phyloP scores from a whole-genome alignment of 1,140 invertebrate species.

The Trissolcus basalis region DNA sequence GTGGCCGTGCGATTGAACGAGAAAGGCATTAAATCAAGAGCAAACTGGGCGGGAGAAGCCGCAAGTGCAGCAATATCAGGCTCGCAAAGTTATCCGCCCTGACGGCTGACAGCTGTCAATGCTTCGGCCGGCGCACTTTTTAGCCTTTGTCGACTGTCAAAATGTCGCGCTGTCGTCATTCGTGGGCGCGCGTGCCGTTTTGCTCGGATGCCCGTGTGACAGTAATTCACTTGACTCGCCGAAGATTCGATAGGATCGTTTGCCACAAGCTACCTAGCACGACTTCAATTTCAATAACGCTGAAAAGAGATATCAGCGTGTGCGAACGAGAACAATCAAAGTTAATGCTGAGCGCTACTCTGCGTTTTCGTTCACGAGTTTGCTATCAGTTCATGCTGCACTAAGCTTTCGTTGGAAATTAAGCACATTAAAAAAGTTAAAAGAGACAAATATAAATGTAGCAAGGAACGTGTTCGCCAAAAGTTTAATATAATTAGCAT shows the following conservation, averaged over 20 bases:
- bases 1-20: conserved; percentile 40
- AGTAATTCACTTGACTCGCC: conserved; percentile 58
- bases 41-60: conserved; percentile 49
- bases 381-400: conserved; percentile 4
- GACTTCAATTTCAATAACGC: conserved; percentile 35
- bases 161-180: conserved; percentile 52
- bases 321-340: conserved; percentile 30
- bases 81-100: conserved; percentile 50
- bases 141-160: conserved; percentile 54
- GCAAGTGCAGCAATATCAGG: conserved; percentile 56
- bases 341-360: conserved; percentile 25
- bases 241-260: conserved; percentile 57
- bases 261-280: conserved; percentile 18
- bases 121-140: conserved; percentile 50
- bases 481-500: too few relatives aligned
- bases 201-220: conserved; percentile 13
- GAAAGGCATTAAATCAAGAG: conserved; percentile 56
- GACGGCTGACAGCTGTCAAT: conserved; percentile 73
- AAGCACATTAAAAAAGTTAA: neutral
- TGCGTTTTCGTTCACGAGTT: conserved; percentile 22
- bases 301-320: conserved; percentile 22
- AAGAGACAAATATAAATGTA: neutral
- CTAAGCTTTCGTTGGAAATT: conserved; percentile 9
- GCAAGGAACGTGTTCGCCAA: neutral
- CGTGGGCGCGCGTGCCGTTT: conserved; percentile 11